Evolutionary conservation across 2,797 vertebrate genomes (phyloP).

Genomic region (Lophotriccus pileatus): DNA sequence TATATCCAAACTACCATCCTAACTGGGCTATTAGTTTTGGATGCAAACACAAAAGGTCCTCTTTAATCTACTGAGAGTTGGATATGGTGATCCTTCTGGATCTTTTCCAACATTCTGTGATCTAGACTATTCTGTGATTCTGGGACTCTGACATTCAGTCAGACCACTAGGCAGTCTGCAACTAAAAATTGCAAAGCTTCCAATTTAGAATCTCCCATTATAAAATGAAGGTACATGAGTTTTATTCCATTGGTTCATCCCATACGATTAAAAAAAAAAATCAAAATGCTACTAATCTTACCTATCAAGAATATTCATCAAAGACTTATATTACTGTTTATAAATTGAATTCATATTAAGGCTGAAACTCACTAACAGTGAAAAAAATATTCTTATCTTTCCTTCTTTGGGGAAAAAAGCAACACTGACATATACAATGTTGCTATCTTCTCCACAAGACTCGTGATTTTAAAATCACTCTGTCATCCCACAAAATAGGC

Average conservation of each 20-base stretch:
- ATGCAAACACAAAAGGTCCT: background rate
- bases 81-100: background rate
- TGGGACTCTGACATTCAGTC: background rate
- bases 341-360: background rate
- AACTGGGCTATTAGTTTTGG: background rate
- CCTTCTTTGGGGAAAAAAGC: background rate
- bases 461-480: constrained; percentile 5
- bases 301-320: background rate
- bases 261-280: background rate
- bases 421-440: background rate
- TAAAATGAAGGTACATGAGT: background rate
- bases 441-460: background rate
- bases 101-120: background rate
- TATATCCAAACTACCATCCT: background rate
- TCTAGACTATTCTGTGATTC: background rate
- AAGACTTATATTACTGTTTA: background rate
- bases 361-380: background rate
- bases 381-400: background rate
- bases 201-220: background rate
- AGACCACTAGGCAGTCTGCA: background rate
- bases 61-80: background rate
- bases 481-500: background rate
- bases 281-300: background rate
- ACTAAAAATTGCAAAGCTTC: background rate
- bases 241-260: background rate